phyloP scores from a whole-genome alignment of 2,888 invertebrate genomes.

The Thera britannica region DNA sequence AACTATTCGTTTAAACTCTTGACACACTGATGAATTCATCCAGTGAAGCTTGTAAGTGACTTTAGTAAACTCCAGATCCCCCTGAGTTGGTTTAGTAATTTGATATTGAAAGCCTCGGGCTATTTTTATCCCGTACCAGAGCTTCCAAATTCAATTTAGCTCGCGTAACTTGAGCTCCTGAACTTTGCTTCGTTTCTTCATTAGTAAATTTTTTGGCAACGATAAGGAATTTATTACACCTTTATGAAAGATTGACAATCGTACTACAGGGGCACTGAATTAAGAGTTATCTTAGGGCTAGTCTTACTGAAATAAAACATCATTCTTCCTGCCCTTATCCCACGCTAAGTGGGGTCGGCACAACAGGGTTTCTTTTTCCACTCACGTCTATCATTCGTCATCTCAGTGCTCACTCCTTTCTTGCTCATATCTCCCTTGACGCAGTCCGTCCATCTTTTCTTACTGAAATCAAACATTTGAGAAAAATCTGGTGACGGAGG shows the following conservation, averaged over 20 bases:
- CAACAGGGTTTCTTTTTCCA: too few species aligned
- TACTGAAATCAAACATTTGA: too few species aligned
- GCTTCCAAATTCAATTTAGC: conserved; percentile 7
- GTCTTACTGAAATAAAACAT: too few species aligned
- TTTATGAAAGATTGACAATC: not conserved
- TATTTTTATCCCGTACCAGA: conserved; percentile 12
- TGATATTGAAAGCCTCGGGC: conserved; percentile 8
- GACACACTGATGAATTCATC: not conserved
- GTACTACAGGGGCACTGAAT: not conserved
- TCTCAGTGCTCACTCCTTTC: too few species aligned
- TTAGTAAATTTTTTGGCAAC: not conserved
- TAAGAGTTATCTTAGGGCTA: too few species aligned
- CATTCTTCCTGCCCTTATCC: too few species aligned
- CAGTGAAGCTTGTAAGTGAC: conserved; percentile 8
- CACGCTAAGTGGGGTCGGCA: too few species aligned
- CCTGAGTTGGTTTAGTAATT: conserved; percentile 9
- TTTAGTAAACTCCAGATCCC: not conserved
- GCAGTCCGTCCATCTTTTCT: too few species aligned
- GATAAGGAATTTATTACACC: not conserved
- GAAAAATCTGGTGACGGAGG: too few species aligned
- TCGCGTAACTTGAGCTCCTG: conserved; percentile 4
- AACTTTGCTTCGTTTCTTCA: not conserved
- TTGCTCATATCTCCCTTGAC: too few species aligned
- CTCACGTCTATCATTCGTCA: too few species aligned
- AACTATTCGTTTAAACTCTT: not conserved